Conservation (phyloP, 1,140 invertebrate species). For the Ruditapes philippinarum region DNA sequence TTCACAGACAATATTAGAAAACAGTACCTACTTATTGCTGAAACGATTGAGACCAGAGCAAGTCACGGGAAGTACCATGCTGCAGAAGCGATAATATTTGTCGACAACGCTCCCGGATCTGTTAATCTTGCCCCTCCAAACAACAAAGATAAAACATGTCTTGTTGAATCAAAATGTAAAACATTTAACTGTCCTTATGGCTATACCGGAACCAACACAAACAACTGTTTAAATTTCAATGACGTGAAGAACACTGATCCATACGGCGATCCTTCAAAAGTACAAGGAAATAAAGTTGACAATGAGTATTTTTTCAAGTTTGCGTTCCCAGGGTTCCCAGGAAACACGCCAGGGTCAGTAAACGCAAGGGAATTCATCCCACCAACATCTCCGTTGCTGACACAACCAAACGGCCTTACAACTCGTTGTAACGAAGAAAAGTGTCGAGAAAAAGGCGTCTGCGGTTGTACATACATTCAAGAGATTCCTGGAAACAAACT, state of each 20-base stretch:
- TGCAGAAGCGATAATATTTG: conserved; percentile 9
- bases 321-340: conserved; percentile 34
- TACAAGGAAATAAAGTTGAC: background rate
- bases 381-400: conserved; percentile 27
- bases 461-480: background rate
- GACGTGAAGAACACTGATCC: conserved; percentile 34
- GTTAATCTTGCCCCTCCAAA: background rate
- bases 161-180: background rate
- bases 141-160: background rate
- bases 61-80: conserved; percentile 35
- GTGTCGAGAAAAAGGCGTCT: background rate
- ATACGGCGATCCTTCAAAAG: background rate
- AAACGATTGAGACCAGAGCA: conserved; percentile 22
- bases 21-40: conserved; percentile 5
- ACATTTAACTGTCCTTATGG: conserved; percentile 40
- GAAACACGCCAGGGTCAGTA: conserved; percentile 55
- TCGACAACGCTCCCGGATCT: background rate
- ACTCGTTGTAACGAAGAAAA: conserved; percentile 21
- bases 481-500: conserved; percentile 20
- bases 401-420: conserved; percentile 29
- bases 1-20: background rate
- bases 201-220: background rate
- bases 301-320: conserved; percentile 59
- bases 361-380: conserved; percentile 54
- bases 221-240: conserved; percentile 3